A percentile compares a stretch with the other conserved stretches of the same genome.
These are phyloP conservation scores for Carassius gibelio DNA, from an alignment of 2,113 vertebrate species.

Conservation along the genomic window DNA sequence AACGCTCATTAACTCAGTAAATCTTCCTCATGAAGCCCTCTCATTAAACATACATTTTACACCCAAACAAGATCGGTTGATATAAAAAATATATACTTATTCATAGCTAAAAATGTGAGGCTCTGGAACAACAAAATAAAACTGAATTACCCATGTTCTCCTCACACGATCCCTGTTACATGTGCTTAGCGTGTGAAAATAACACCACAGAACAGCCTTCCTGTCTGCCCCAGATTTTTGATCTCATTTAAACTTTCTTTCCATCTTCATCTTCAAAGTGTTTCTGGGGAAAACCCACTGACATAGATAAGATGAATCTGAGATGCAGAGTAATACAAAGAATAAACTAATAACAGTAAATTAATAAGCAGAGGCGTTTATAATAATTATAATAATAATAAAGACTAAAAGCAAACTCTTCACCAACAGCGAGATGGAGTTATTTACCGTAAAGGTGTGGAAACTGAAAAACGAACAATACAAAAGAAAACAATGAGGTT, in stretches of 20 bases:
- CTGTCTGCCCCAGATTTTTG: constrained; percentile 36
- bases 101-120: background rate
- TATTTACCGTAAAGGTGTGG: background rate
- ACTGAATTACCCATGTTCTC: background rate
- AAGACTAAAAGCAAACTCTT: background rate
- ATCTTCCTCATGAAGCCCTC: background rate
- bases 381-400: background rate
- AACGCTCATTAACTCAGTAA: background rate
- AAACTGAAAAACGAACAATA: background rate
- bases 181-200: background rate
- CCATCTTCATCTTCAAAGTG: constrained; percentile 57
- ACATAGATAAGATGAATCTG: background rate
- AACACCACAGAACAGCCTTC: constrained; percentile 12
- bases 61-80: background rate
- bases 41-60: background rate
- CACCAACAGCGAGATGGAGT: background rate
- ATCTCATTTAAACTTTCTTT: constrained; percentile 59
- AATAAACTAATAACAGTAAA: background rate
- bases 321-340: background rate
- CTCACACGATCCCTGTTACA: constrained; percentile 9
- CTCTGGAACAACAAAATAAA: background rate
- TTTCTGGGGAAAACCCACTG: constrained; percentile 67
- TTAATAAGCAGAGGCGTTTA: background rate
- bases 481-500: background rate
- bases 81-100: background rate